These are phyloP conservation scores for Parazoanthus atlanticus DNA, from an alignment of 92 coral and sea anemone genomes.

Conservation along the genomic window DNA sequence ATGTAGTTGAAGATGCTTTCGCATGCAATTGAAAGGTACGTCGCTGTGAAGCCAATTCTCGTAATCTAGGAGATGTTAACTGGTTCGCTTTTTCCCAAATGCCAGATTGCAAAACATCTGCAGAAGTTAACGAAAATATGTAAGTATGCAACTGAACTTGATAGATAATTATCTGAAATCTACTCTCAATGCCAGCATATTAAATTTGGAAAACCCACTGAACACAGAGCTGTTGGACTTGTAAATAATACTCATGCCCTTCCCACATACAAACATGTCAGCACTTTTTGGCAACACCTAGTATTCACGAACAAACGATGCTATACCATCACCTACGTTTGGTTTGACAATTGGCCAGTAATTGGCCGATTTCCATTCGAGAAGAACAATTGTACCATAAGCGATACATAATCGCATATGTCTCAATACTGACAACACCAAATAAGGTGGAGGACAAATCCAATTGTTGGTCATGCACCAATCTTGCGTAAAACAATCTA, in stretches of 20 bases:
- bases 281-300: constrained; percentile 26
- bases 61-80: background rate
- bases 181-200: background rate
- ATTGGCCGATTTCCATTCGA: constrained; percentile 45
- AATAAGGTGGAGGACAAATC: constrained; percentile 48
- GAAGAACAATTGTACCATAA: constrained; percentile 33
- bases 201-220: constrained; percentile 41
- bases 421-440: constrained; percentile 36
- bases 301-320: constrained; percentile 24
- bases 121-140: background rate
- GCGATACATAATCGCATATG: constrained; percentile 36
- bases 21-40: constrained; percentile 18
- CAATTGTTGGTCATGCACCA: constrained; percentile 35
- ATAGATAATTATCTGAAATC: background rate
- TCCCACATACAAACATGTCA: constrained; percentile 37
- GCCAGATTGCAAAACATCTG: background rate
- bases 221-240: constrained; percentile 12
- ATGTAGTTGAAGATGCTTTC: constrained; percentile 25
- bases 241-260: constrained; percentile 20
- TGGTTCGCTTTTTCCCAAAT: background rate
- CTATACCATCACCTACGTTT: background rate
- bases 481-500: constrained; percentile 54
- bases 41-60: constrained; percentile 1
- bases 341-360: constrained; percentile 33
- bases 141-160: background rate